phyloP scores from a whole-genome alignment of 2,888 invertebrate species.

The Dryobotodes eremita region DNA sequence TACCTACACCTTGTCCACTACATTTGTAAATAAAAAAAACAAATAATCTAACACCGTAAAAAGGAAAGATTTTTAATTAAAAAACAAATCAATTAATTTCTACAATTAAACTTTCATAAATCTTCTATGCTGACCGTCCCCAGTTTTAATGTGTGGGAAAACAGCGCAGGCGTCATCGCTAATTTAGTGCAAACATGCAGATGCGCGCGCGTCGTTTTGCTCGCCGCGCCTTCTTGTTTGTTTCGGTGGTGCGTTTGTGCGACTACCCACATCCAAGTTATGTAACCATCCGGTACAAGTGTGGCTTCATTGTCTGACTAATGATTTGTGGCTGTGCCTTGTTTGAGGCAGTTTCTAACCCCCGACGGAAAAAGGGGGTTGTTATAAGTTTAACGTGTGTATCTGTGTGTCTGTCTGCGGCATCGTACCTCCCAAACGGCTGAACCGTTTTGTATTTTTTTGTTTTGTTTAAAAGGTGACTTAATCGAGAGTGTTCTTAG shows the following conservation, averaged over 20 bases:
- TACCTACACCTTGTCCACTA: not conserved
- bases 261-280: slow-evolving; percentile 58
- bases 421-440: too few relatives aligned
- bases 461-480: too few relatives aligned
- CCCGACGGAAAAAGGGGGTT: too few relatives aligned
- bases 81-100: not conserved
- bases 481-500: too few relatives aligned
- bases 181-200: slow-evolving; percentile 87
- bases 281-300: slow-evolving; percentile 64
- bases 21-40: too few relatives aligned
- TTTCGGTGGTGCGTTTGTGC: slow-evolving; percentile 54
- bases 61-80: not conserved
- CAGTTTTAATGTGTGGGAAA: slow-evolving; percentile 83
- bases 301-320: slow-evolving; percentile 43
- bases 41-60: not conserved
- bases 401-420: too few relatives aligned
- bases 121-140: slow-evolving; percentile 75
- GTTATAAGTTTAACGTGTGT: too few relatives aligned
- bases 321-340: slow-evolving; percentile 21
- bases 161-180: slow-evolving; percentile 82
- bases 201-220: slow-evolving; percentile 75
- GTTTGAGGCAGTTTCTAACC: not conserved
- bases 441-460: too few relatives aligned
- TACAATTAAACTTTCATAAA: not conserved
- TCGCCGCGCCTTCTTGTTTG: slow-evolving; percentile 71